These are phyloP conservation scores for Amorpha juglandis DNA, from an alignment of 2,888 invertebrate species.

Conservation along the genomic window DNA sequence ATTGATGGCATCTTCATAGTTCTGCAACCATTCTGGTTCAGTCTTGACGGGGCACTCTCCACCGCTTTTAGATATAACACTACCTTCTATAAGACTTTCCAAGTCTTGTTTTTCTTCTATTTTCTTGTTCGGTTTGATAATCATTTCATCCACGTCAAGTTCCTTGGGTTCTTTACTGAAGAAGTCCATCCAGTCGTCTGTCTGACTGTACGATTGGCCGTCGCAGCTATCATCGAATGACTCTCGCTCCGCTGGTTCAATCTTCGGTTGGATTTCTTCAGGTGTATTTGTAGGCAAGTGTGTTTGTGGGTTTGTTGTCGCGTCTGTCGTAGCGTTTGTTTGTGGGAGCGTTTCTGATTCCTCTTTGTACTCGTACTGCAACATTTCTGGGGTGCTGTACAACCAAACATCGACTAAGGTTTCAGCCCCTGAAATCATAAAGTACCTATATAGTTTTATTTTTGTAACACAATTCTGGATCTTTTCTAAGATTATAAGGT, in stretches of 20 bases:
- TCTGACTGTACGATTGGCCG: constrained; percentile 30
- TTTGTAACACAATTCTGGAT: background rate
- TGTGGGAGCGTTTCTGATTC: constrained; percentile 29
- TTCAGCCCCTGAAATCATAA: constrained; percentile 87
- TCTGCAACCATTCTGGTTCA: constrained; percentile 31
- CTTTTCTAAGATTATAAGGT: background rate
- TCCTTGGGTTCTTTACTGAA: constrained; percentile 66
- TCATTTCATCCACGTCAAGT: constrained; percentile 75
- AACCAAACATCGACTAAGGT: constrained; percentile 90
- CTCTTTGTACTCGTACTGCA: constrained; percentile 65
- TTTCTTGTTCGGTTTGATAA: constrained; percentile 65
- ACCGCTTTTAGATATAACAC: constrained; percentile 31
- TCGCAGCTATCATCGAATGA: constrained; percentile 33
- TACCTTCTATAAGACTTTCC: constrained; percentile 33
- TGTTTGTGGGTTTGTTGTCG: constrained; percentile 26
- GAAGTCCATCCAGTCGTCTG: constrained; percentile 73
- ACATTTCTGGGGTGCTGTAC: constrained; percentile 77
- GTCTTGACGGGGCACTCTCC: constrained; percentile 27
- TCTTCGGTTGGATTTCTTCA: constrained; percentile 28
- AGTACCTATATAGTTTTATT: background rate
- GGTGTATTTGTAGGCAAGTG: constrained; percentile 32
- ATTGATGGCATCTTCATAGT: background rate
- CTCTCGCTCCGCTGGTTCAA: constrained; percentile 32
- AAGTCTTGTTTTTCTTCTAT: constrained; percentile 42
- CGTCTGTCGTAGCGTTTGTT: constrained; percentile 28